Evolutionary conservation across 2,888 invertebrate genomes (phyloP), one percentile per base, ranked within the genome.

Genomic region (Drosophila infuscata): DNA sequence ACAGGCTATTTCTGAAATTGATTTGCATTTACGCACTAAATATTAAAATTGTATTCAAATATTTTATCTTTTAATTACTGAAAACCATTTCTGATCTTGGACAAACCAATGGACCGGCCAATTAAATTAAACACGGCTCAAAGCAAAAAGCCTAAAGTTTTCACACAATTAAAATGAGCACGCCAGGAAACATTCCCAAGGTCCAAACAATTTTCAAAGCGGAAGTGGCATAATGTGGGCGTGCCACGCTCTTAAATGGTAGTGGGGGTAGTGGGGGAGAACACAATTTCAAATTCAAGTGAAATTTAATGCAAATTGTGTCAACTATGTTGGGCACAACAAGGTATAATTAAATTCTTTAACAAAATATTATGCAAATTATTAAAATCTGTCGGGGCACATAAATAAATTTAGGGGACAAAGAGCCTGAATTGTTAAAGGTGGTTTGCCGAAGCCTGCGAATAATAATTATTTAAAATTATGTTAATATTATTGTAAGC

Each of bases 291-390:
- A 67, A 60, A 71, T 76, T 82, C 79, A 71, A 61, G 36, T 17
- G 41, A 80, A 82, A 80, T 84, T 84, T 41, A 82, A 88, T 88
- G 89, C 80, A 79, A 89, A 89, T 84, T 82, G 66, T 74, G 59
- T 8, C 46, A 85, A 80, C 67, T 82, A 85, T 80, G 86, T 82
- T 68, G 82, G 68, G 29, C 65, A 43, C 65, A 43, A 64, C 71
- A 52, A 60, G 70, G 57, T 63, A 76, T 89, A 89, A 89, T 89
- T 88, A 84, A 86, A 89, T 88, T 84, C 66, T 73, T 60, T n/a
- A 68, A 60, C 36, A 61, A 69, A 76, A 87, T 77, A 76, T 82
- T 83, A 86, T 84, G 88, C 76, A 87, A 86, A 86, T 83, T 70
- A 67, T 59, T 43, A n/a, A 6, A n/a, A 56, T 38, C 15, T 25